Evolutionary conservation across 1,140 invertebrate species (phyloP), one percentile per base, ranked within the genome.

Genomic region (Ericerus pela): DNA sequence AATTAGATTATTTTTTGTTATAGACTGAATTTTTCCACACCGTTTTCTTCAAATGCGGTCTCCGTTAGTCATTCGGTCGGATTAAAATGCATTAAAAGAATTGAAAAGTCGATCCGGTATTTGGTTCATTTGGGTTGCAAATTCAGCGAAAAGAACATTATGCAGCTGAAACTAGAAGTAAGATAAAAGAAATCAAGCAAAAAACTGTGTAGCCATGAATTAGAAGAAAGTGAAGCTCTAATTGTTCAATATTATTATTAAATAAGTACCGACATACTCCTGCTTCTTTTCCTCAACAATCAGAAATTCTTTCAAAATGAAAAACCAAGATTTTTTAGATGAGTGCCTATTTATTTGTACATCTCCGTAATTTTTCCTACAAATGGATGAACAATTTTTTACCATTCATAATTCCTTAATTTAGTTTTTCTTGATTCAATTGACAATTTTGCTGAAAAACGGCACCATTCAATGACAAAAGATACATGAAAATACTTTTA

Each of bases 41-140:
- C 92, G 0, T 90, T 90, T 65, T 96, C 90, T 1, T 94, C 88
- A 59, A 96, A 97, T 72, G 88, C 89, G 51, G 86, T 96, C 2
- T 90, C 91, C 27, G 95, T 97, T 61, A 94, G 88, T 68, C 76
- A 82, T 60, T 84, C 88, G 58, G 76, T 93, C 51, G 81, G 85
- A 6, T 68, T 95, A 5, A 68, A 70, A 24, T 75, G 80, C 68
- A 73, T 96, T 1, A 75, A 69, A 1, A 76, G 92, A 53, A 71
- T 97, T 52, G 93, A 97, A 75, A 70, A 76, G 18, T 86, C 88
- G 0, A 80, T 74, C 2, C 76, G 88, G 57, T 96, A 94, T 68
- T 68, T 82, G 1, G 73, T 95, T 37, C 73, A 69, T 18, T 77
- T 58, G 41, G 47, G 54, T 20, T 47, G 59, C 75, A 58, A 64